Base-by-base conservation (phyloP, 1,140 invertebrate species). In the Eueides isabella region DNA sequence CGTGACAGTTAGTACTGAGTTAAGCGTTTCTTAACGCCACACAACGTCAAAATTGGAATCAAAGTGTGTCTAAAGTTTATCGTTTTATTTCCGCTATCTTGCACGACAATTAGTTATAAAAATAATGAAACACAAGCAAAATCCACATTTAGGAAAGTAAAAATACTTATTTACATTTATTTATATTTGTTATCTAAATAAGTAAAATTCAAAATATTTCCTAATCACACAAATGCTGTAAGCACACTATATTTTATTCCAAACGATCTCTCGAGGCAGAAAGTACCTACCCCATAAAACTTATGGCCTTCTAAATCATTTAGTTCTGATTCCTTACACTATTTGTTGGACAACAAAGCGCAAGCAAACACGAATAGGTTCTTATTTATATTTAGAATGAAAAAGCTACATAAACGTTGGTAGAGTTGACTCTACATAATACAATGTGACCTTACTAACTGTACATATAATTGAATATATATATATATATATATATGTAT, bases 371-470 rank as follows among this genome's bases (percentile, higher is more conserved):
- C 75, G 75, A 72, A 76, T 62, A 65, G 75, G 63, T 35, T 31
- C 61, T 69, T 77, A 74, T 77, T 77, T 71, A 77, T 77, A 70
- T 74, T 73, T 63, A 74, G 71, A 73, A 77, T 71, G 75, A 73
- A 77, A 73, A 38, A 69, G 71, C 31, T 38, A 69, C 75, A 72
- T 68, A 73, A 66, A 55, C 30, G 67, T 48, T 67, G 35, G 71
- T 35, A 48, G 55, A 71, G 75, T 77, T 71, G 63, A 14, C 71
- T 63, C 33, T 29, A 29, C 28, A 41, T 72, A 77, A 33, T 48
- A 77, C 48, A 68, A 19, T 30, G 71, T 69, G 75, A 69, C 75
- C 71, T 19, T 35, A 31, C 61, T 63, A 68, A 35, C 33, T 67
- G 55, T 71, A 63, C 23, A 63, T 67, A 33, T 28, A n/a, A 28